Evolutionary conservation across 2,888 invertebrate species (phyloP).

Genomic region (Scaeva pyrastri): DNA sequence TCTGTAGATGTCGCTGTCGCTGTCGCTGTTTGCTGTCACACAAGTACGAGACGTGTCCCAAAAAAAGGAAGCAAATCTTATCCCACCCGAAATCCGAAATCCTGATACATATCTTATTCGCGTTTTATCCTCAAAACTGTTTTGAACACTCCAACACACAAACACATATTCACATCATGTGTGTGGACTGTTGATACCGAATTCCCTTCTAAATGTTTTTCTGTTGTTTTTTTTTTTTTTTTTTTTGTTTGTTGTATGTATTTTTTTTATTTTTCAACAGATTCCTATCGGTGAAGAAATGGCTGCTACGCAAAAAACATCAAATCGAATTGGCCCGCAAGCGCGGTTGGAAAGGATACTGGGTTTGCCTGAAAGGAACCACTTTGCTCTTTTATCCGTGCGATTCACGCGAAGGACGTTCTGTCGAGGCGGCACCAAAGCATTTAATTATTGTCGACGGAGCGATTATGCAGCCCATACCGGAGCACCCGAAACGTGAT

Average conservation of each 20-base stretch:
- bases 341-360: conserved; percentile 99
- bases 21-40: too few species aligned
- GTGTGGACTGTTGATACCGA: conserved; percentile 41
- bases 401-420: conserved; percentile 95
- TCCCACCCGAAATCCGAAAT: not conserved
- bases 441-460: conserved; percentile 98
- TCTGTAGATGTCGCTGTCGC: too few species aligned
- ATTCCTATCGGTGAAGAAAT: conserved; percentile 98
- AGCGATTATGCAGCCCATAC: conserved; percentile 98
- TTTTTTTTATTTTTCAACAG: conserved; percentile 85
- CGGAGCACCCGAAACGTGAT: conserved; percentile 99
- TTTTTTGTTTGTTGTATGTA: conserved; percentile 76
- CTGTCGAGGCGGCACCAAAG: conserved; percentile 96
- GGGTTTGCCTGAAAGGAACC: conserved; percentile 99
- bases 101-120: conserved; percentile 32
- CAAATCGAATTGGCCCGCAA: conserved; percentile 98
- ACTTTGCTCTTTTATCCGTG: conserved; percentile 98
- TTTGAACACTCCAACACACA: not conserved
- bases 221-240: conserved; percentile 77
- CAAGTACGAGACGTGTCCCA: conserved; percentile 10
- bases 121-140: conserved; percentile 26
- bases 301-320: conserved; percentile 98
- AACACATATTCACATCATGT: conserved; percentile 14
- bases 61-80: conserved; percentile 25
- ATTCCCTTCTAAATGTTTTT: conserved; percentile 52